Percentiles rank a stretch among this genome's conserved stretches.
phyloP scores from a whole-genome alignment of 2,888 invertebrate species.

The Tenthredo scrophulariae region DNA sequence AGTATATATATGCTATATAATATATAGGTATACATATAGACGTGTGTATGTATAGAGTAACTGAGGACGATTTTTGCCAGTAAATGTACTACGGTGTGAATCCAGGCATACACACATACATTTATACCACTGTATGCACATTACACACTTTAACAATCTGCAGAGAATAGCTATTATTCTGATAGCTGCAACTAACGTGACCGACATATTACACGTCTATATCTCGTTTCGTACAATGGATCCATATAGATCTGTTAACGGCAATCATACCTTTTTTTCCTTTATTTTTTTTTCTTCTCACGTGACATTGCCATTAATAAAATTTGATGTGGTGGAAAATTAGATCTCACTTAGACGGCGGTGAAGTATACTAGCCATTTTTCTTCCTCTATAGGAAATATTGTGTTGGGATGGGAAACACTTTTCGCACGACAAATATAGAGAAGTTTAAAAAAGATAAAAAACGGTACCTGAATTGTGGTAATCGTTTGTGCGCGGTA shows the following conservation, averaged over 20 bases:
- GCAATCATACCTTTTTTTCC: neutral
- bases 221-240: constrained; percentile 6
- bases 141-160: constrained; percentile 27
- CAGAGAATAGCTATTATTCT: constrained; percentile 22
- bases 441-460: neutral
- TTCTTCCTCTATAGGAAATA: neutral
- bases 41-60: neutral
- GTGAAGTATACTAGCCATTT: neutral
- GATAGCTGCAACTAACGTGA: constrained; percentile 42
- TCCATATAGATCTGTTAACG: constrained; percentile 4
- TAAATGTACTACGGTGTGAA: neutral
- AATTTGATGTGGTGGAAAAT: constrained; percentile 76
- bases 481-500: constrained; percentile 12
- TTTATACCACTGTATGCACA: neutral
- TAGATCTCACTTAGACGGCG: constrained; percentile 70
- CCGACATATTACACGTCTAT: constrained; percentile 19
- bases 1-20: neutral
- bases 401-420: neutral
- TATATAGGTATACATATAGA: neutral
- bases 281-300: neutral
- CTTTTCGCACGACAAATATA: neutral
- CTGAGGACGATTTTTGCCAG: constrained; percentile 17
- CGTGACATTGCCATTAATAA: constrained; percentile 70
- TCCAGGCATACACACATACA: neutral
- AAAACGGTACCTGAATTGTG: neutral